These are phyloP conservation scores for Volucella bombylans DNA, from an alignment of 2,888 invertebrate genomes.

Conservation along the genomic window DNA sequence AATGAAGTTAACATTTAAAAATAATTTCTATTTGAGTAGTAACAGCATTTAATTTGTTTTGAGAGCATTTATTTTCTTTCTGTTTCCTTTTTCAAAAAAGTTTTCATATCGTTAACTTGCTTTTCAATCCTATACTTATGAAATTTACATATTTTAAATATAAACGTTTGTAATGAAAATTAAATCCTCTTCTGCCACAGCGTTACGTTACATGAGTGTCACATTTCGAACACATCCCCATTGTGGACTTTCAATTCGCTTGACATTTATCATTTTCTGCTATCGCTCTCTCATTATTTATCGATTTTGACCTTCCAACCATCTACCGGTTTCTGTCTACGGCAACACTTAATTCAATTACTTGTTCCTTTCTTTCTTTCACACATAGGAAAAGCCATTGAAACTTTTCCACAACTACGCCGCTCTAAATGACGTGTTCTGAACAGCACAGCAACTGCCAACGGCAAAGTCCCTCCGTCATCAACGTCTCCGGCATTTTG, in stretches of 20 bases:
- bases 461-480: constrained; percentile 44
- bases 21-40: too few species aligned
- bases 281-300: constrained; percentile 5
- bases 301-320: constrained; percentile 37
- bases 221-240: constrained; percentile 28
- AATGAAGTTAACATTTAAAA: too few species aligned
- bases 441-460: constrained; percentile 50
- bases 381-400: constrained; percentile 32
- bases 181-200: not conserved
- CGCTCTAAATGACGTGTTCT: constrained; percentile 68
- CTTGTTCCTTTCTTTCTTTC: constrained; percentile 67
- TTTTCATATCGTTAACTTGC: too few species aligned
- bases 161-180: too few species aligned
- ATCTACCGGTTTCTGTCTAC: constrained; percentile 30
- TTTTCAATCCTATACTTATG: too few species aligned
- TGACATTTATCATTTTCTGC: constrained; percentile 41
- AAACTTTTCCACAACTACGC: constrained; percentile 20
- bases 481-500: constrained; percentile 66
- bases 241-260: constrained; percentile 2
- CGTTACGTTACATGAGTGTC: not conserved
- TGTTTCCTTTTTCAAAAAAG: not conserved
- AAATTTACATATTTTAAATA: too few species aligned
- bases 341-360: constrained; percentile 68
- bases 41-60: too few species aligned
- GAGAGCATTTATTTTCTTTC: not conserved